Conservation (phyloP, 2,797 vertebrate species). For the Etheostoma nigrum region DNA sequence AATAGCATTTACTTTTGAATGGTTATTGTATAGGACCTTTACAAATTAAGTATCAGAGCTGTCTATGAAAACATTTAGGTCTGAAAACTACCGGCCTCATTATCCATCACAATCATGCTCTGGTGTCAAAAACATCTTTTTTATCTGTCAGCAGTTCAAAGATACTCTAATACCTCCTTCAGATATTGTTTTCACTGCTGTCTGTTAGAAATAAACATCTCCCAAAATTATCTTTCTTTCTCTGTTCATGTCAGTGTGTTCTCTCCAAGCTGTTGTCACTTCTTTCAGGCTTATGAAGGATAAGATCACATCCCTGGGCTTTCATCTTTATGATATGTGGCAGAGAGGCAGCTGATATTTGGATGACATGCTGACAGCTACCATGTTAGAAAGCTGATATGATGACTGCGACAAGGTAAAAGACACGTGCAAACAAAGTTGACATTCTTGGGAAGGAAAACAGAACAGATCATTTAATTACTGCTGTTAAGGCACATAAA, state of each 20-base stretch:
- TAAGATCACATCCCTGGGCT: constrained; percentile 59
- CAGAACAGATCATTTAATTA: constrained; percentile 15
- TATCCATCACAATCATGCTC: constrained; percentile 47
- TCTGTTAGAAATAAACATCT: constrained; percentile 46
- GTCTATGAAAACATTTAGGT: constrained; percentile 31
- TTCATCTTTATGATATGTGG: constrained; percentile 62
- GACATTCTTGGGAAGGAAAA: constrained; percentile 3
- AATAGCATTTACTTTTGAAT: constrained; percentile 17
- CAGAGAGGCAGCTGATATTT: constrained; percentile 57
- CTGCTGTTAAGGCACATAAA: constrained; percentile 1
- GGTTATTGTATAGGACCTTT: constrained; percentile 1
- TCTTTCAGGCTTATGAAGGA: constrained; percentile 60
- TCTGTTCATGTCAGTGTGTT: constrained; percentile 41
- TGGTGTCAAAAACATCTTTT: constrained; percentile 52
- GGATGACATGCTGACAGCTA: constrained; percentile 57
- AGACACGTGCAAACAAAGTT: constrained; percentile 41
- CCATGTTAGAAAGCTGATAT: constrained; percentile 49
- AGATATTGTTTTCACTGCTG: constrained; percentile 61
- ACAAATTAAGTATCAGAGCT: constrained; percentile 25
- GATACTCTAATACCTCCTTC: constrained; percentile 61
- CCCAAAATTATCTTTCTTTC: constrained; percentile 47
- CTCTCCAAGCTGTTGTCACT: constrained; percentile 54
- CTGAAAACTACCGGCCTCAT: constrained; percentile 32
- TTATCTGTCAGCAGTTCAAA: constrained; percentile 61
- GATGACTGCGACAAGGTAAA: constrained; percentile 47